These are phyloP conservation scores for Albula goreensis DNA, from an alignment of 2,113 vertebrate genomes.

Conservation along the genomic window DNA sequence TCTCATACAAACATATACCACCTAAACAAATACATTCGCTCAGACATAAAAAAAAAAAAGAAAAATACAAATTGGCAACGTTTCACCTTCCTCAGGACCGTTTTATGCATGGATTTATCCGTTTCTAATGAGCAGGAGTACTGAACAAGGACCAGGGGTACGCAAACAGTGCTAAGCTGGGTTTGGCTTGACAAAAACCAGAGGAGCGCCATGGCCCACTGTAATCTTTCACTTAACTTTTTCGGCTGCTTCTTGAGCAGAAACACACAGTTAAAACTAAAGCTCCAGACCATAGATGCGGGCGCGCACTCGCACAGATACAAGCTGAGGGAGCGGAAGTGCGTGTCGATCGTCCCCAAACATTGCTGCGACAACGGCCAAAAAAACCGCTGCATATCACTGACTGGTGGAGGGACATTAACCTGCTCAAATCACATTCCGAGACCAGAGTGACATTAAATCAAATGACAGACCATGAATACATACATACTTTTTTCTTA, in stretches of 20 bases:
- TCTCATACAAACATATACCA: background rate
- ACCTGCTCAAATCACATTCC: slow-evolving; percentile 25
- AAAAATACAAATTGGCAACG: background rate
- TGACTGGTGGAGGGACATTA: slow-evolving; percentile 4
- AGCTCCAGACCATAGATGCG: background rate
- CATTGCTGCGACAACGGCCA: background rate
- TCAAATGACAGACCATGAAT: background rate
- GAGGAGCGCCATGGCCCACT: background rate
- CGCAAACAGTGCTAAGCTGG: background rate
- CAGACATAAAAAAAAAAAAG: background rate
- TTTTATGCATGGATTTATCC: background rate
- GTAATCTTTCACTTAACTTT: background rate
- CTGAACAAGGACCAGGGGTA: background rate
- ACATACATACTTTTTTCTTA: slow-evolving; percentile 16
- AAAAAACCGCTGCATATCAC: background rate
- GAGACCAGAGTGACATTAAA: background rate
- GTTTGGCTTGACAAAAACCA: background rate
- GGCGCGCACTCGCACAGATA: background rate
- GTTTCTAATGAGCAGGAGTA: background rate
- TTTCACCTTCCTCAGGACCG: background rate
- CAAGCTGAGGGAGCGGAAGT: background rate
- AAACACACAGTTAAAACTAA: background rate
- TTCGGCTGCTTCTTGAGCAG: background rate
- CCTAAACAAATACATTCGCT: background rate
- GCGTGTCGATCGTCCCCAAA: background rate